Evolutionary conservation across 2,888 invertebrate genomes (phyloP).

Genomic region (Elegia similella): DNA sequence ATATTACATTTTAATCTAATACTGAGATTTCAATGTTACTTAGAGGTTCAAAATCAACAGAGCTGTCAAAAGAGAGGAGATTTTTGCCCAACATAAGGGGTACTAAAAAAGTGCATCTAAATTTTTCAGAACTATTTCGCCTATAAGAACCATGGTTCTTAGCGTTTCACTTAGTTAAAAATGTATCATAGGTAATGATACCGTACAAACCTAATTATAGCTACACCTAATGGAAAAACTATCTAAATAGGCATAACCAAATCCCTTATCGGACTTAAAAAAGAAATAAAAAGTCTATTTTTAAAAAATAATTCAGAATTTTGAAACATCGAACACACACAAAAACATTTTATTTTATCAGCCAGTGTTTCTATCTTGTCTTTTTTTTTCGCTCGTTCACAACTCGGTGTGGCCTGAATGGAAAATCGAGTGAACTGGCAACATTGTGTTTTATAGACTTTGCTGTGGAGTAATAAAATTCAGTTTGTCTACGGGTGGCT

Average conservation of each 20-base stretch:
- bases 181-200: no score
- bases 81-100: no score
- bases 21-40: no score
- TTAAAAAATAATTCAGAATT: background rate
- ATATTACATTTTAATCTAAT: no score
- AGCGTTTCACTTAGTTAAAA: no score
- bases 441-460: constrained; percentile 15
- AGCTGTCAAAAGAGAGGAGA: no score
- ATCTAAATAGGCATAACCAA: background rate
- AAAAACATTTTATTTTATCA: background rate
- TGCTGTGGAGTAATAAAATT: constrained; percentile 3
- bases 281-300: background rate
- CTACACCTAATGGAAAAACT: background rate
- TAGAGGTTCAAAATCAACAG: no score
- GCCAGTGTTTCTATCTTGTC: constrained; percentile 7
- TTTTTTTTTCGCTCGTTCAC: constrained; percentile 3
- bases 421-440: constrained; percentile 4
- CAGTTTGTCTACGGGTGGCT: constrained; percentile 8
- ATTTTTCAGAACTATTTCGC: no score
- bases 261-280: background rate
- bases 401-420: background rate
- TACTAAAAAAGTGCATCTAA: no score
- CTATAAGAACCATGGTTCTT: no score
- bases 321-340: background rate
- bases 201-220: no score